Evolutionary conservation across 2,888 invertebrate species (phyloP).

Genomic region (Bombyx huttoni): DNA sequence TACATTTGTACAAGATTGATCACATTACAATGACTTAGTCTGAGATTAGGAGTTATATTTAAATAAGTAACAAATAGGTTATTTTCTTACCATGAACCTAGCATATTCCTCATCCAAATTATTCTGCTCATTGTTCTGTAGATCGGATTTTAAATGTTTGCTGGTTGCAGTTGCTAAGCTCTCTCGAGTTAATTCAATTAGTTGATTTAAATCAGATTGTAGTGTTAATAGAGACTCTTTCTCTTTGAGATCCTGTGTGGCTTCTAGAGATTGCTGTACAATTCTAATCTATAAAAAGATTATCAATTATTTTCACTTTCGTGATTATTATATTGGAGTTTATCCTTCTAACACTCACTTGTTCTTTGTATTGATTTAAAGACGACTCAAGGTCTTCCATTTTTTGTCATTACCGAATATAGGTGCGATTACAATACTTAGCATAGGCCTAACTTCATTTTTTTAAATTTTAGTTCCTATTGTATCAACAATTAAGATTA

Average conservation of each 20-base stretch:
- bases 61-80: not conserved
- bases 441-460: too few species aligned
- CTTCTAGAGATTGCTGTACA: conserved; percentile 73
- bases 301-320: not conserved
- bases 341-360: conserved; percentile 26
- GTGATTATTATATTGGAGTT: conserved; percentile 1
- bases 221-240: conserved; percentile 73
- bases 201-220: conserved; percentile 76
- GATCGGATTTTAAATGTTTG: conserved; percentile 11
- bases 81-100: conserved; percentile 74
- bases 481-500: too few species aligned
- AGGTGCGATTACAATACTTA: too few species aligned
- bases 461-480: too few species aligned
- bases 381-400: conserved; percentile 50
- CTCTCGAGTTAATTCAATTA: conserved; percentile 78
- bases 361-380: conserved; percentile 49
- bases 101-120: conserved; percentile 74
- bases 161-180: conserved; percentile 46
- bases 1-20: too few species aligned
- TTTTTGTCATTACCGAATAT: not conserved
- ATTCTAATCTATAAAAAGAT: conserved; percentile 65
- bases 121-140: conserved; percentile 13
- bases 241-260: conserved; percentile 54
- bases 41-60: too few species aligned
- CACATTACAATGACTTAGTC: not conserved